Base-by-base conservation (phyloP, 1,140 invertebrate species). In the Gonioctena quinquepunctata region DNA sequence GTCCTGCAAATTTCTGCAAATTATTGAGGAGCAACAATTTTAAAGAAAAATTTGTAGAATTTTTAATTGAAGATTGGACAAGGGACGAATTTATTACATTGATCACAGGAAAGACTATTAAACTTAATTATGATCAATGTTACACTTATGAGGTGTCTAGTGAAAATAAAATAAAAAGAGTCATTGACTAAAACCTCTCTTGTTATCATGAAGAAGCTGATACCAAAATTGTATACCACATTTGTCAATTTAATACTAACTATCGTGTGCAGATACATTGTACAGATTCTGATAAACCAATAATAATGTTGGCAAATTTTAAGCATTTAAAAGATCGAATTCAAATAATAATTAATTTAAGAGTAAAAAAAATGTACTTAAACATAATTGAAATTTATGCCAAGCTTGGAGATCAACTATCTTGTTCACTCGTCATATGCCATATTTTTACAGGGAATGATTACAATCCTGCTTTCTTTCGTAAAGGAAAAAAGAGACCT, bases 171-270 rank as follows among this genome's bases (percentile, higher is more conserved):
- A 69, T 72, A 54, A 72, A 69, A 69, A 75, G 59, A 68, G 26
- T 65, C 1, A 70, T 73, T 19, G 69, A 73, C 59, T 64, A 73
- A 33, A 71, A 75, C 50, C 60, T 75, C 3, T 60, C 60, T 61
- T 75, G 74, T 66, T 73, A 73, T 68, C 74, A 75, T 56, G 70
- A 75, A 73, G 68, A 75, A 73, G 74, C 68, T 66, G 71, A 73
- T 33, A 73, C 66, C 21, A 72, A 69, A 66, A 72, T 72, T 42
- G 66, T 71, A 16, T 72, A 60, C 61, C 74, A 73, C 26, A 70
- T 75, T 72, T 75, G 73, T 68, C 70, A 70, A 54, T 66, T 73
- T n/a, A 70, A 75, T 50, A 57, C 22, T 19, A 75, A 75, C 25
- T 73, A 72, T 69, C 70, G 66, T 63, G 70, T 74, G 68, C 65